Conservation (phyloP, 2,797 vertebrate genomes). For the Syndactyla subalaris region DNA sequence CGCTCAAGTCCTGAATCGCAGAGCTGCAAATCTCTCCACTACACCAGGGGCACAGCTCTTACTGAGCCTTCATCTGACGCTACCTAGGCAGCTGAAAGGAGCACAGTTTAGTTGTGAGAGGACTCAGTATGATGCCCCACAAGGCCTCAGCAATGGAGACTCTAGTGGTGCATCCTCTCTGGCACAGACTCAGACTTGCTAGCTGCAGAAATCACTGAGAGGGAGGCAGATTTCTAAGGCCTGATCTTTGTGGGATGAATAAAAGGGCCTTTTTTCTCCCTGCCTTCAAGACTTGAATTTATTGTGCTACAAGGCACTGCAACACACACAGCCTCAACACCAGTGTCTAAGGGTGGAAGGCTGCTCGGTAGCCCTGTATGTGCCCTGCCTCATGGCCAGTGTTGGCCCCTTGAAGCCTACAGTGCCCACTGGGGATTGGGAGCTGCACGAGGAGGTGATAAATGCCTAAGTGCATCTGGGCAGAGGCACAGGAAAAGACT, state of each 20-base stretch:
- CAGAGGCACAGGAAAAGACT: neutral
- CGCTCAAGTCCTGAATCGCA: neutral
- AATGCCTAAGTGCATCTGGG: accelerated
- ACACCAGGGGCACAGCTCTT: neutral
- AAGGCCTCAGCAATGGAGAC: neutral
- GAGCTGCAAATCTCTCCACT: neutral
- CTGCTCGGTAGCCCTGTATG: neutral
- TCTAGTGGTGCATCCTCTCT: neutral
- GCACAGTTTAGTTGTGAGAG: neutral
- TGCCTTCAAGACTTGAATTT: neutral
- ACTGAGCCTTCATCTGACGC: neutral
- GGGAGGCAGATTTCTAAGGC: neutral
- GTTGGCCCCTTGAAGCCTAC: neutral
- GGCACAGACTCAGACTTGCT: neutral
- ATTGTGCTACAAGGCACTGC: neutral
- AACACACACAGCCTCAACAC: neutral
- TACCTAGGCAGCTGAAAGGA: neutral
- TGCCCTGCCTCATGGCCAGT: neutral
- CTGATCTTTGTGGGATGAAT: neutral
- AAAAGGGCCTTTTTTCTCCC: neutral
- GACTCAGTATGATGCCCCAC: no score
- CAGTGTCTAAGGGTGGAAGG: accelerated
- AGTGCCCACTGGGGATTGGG: neutral
- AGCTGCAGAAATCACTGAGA: neutral
- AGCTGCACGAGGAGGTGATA: neutral